Conservation (phyloP, 1,140 invertebrate species). For the Hypothenemus hampei region DNA sequence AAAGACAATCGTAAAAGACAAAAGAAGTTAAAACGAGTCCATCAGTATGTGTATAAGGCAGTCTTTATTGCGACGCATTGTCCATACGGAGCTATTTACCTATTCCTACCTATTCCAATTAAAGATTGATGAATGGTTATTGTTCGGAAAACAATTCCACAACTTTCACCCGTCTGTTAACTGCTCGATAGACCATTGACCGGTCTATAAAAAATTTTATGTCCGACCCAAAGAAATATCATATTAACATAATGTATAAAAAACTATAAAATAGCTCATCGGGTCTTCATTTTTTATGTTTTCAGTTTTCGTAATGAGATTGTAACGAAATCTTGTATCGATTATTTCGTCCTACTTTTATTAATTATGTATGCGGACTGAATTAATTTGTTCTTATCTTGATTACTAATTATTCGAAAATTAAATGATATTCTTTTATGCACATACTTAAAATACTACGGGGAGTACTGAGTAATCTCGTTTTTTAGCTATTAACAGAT, state of each 20-base stretch:
- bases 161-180: slow-evolving; percentile 38
- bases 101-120: slow-evolving; percentile 45
- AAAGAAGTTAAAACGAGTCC: slow-evolving; percentile 42
- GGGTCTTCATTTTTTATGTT: too few relatives aligned
- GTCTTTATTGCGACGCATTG: slow-evolving; percentile 38
- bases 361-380: too few relatives aligned
- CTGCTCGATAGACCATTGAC: slow-evolving; percentile 15
- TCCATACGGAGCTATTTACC: slow-evolving; percentile 42
- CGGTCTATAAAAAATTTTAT: slow-evolving; percentile 16
- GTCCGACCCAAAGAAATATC: slow-evolving; percentile 3
- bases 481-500: too few relatives aligned
- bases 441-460: too few relatives aligned
- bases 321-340: too few relatives aligned
- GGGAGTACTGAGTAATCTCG: too few relatives aligned
- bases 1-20: slow-evolving; percentile 39
- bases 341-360: too few relatives aligned
- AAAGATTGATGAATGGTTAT: slow-evolving; percentile 44
- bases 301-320: too few relatives aligned
- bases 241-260: slow-evolving; percentile 15
- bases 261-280: too few relatives aligned
- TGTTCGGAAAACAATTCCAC: slow-evolving; percentile 43
- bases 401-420: too few relatives aligned
- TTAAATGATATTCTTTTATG: too few relatives aligned
- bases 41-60: slow-evolving; percentile 42
- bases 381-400: too few relatives aligned